These are phyloP conservation scores for Leptopilina drosophilae DNA, from an alignment of 2,888 invertebrate species.

Conservation along the genomic window DNA sequence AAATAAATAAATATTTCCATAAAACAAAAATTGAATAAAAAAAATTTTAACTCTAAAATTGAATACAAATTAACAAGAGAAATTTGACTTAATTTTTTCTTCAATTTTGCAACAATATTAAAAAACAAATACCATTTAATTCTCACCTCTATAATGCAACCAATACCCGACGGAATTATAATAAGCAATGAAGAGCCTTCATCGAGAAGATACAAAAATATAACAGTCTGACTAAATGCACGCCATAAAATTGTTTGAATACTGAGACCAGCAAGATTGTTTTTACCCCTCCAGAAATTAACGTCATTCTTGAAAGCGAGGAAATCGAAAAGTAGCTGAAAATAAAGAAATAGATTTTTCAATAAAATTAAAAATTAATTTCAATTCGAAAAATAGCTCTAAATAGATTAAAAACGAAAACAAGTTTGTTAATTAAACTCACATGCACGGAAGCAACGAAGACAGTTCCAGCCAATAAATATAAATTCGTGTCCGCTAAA, in stretches of 20 bases:
- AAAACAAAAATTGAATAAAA: too few relatives aligned
- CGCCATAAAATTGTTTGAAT: constrained; percentile 94
- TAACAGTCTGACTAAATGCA: constrained; percentile 92
- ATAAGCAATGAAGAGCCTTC: constrained; percentile 95
- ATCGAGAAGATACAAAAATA: constrained; percentile 94
- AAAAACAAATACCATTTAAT: background rate
- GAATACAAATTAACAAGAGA: too few relatives aligned
- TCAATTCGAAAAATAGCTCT: background rate
- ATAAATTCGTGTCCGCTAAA: constrained; percentile 96
- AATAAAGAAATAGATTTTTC: constrained; percentile 59
- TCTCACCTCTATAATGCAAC: constrained; percentile 91
- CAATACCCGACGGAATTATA: constrained; percentile 90
- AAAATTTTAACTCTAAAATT: too few relatives aligned
- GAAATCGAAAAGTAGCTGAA: constrained; percentile 95
- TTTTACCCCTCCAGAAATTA: constrained; percentile 93
- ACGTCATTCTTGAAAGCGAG: constrained; percentile 99
- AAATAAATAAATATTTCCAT: too few relatives aligned
- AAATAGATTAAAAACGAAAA: background rate
- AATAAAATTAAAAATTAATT: constrained; percentile 27
- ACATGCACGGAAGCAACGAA: constrained; percentile 95
- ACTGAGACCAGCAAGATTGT: constrained; percentile 93
- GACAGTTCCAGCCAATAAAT: constrained; percentile 92
- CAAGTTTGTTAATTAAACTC: constrained; percentile 74
- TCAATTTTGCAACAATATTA: too few relatives aligned
- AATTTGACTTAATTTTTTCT: too few relatives aligned